Conservation (phyloP, 2,888 invertebrate genomes). For the Pyralis farinalis region DNA sequence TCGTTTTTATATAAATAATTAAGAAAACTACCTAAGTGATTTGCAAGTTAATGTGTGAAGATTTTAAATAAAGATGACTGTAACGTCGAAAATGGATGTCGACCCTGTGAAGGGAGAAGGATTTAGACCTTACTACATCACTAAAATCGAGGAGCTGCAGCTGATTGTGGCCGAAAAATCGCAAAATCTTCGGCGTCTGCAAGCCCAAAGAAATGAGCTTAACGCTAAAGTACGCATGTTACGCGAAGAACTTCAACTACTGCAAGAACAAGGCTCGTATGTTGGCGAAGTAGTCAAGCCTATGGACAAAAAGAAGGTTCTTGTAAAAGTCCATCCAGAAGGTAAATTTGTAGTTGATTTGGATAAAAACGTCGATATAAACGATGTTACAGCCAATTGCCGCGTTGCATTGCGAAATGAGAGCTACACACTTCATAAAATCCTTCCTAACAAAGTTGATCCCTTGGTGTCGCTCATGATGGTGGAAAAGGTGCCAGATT, state of each 20-base stretch:
- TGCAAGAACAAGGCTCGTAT: conserved; percentile 99
- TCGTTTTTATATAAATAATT: conserved; percentile 14
- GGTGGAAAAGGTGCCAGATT: conserved; percentile 99
- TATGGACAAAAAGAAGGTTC: conserved; percentile 99
- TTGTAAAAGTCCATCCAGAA: conserved; percentile 99
- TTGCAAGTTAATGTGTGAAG: conserved; percentile 27
- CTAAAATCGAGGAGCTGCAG: conserved; percentile 98
- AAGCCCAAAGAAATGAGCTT: conserved; percentile 98
- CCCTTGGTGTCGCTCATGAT: conserved; percentile 99
- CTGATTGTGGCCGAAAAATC: conserved; percentile 98
- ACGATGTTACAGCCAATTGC: conserved; percentile 98
- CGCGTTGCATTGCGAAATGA: conserved; percentile 98
- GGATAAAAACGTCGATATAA: conserved; percentile 99
- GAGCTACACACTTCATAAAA: conserved; percentile 99
- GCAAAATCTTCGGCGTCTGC: conserved; percentile 96
- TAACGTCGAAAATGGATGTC: conserved; percentile 84
- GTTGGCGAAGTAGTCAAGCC: conserved; percentile 99
- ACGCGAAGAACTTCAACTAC: conserved; percentile 96
- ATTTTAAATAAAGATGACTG: conserved; percentile 51
- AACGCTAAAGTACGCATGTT: conserved; percentile 99
- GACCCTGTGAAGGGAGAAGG: conserved; percentile 90
- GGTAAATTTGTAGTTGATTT: conserved; percentile 99
- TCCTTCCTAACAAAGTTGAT: conserved; percentile 99
- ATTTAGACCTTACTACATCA: conserved; percentile 97
- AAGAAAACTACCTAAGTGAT: conserved; percentile 8